Evolutionary conservation across 2,888 invertebrate genomes (phyloP).

Genomic region (Meganola albula): DNA sequence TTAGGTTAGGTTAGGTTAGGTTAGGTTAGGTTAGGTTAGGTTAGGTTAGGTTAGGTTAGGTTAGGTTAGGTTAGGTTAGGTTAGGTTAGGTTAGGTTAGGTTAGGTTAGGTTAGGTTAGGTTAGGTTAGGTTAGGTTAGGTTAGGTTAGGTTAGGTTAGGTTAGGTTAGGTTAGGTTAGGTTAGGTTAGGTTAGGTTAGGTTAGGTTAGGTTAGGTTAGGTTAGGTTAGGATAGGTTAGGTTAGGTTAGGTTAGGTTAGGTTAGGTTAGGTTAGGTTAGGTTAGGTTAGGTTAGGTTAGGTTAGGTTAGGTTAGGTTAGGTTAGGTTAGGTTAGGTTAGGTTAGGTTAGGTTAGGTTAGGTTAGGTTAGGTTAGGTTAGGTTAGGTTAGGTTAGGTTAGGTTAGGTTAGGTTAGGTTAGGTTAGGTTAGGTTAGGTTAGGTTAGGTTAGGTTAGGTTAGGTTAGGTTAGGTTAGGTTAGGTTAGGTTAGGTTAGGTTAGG

Average conservation of each 20-base stretch:
- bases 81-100: slow-evolving; percentile 12
- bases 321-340: slow-evolving; percentile 10
- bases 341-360: slow-evolving; percentile 12
- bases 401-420: slow-evolving; percentile 13
- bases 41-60: slow-evolving; percentile 1
- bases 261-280: slow-evolving; percentile 3
- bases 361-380: slow-evolving; percentile 12
- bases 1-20: too few species aligned
- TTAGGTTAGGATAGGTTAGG: slow-evolving; percentile 12
- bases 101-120: slow-evolving; percentile 10
- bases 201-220: slow-evolving; percentile 12
- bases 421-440: slow-evolving; percentile 13
- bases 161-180: slow-evolving; percentile 9
- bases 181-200: slow-evolving; percentile 9
- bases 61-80: slow-evolving; percentile 7
- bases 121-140: slow-evolving; percentile 10
- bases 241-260: slow-evolving; percentile 3
- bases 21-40: slow-evolving; percentile 4
- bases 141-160: slow-evolving; percentile 8
- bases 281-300: slow-evolving; percentile 7
- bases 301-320: slow-evolving; percentile 8
- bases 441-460: slow-evolving; percentile 17
- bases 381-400: slow-evolving; percentile 13
- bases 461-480: slow-evolving; percentile 13
- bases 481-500: slow-evolving; percentile 11